Percentiles rank a stretch among this genome's conserved stretches.
Evolutionary conservation across 53 echinoderm and acorn worm genomes (phyloP).

Genomic region (Stichopus horrens): DNA sequence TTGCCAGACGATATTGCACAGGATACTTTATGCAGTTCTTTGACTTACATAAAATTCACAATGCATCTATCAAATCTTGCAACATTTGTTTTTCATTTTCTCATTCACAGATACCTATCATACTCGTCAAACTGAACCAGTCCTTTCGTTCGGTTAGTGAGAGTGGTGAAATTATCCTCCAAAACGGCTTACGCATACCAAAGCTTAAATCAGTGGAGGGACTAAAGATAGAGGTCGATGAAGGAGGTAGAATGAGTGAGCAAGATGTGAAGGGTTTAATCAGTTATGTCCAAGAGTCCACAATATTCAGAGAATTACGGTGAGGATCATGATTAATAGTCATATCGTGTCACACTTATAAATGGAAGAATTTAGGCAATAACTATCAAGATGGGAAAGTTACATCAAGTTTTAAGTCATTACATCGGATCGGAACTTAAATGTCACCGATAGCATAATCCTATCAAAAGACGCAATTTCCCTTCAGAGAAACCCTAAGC

Average conservation of each 20-base stretch:
- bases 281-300: conserved; percentile 20
- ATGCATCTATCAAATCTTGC: conserved; percentile 4
- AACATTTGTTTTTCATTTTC: background rate
- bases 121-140: conserved; percentile 26
- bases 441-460: conserved; percentile 11
- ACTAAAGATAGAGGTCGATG: conserved; percentile 20
- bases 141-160: conserved; percentile 24
- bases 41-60: background rate
- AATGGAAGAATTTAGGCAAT: conserved; percentile 29
- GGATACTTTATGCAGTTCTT: conserved; percentile 23
- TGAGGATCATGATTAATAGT: conserved; percentile 24
- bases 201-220: conserved; percentile 35
- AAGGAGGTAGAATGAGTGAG: conserved; percentile 35
- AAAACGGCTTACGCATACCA: conserved; percentile 30
- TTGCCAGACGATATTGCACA: background rate
- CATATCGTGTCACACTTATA: conserved; percentile 12
- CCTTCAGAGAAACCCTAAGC: conserved; percentile 6
- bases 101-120: conserved; percentile 31
- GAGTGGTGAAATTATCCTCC: conserved; percentile 39
- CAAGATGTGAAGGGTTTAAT: conserved; percentile 14
- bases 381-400: conserved; percentile 17
- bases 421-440: conserved; percentile 5
- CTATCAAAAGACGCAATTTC: conserved; percentile 10
- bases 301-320: conserved; percentile 29
- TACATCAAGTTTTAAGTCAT: conserved; percentile 20